phyloP scores from a whole-genome alignment of 30 jellyfish, hydroid and myxozoan species.

The Sanderia malayensis region DNA sequence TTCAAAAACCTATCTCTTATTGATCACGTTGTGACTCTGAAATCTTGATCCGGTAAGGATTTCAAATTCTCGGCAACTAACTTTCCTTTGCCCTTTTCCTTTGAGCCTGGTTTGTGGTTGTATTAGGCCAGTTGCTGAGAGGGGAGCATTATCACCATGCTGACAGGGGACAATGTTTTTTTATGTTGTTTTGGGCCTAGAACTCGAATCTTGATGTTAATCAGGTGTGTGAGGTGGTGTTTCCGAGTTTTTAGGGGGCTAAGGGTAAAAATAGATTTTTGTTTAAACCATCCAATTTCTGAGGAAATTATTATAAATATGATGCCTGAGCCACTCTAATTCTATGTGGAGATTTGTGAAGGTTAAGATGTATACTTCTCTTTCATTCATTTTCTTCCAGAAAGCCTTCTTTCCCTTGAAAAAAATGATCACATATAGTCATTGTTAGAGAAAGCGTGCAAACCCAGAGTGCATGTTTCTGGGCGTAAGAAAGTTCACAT shows the following conservation, averaged over 20 bases:
- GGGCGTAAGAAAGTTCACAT: neutral
- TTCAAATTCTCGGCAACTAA: no score
- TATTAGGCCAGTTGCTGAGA: no score
- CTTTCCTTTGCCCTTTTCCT: no score
- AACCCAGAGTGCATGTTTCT: neutral
- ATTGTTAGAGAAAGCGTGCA: neutral
- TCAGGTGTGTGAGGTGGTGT: slow-evolving; percentile 7
- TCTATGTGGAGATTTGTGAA: no score
- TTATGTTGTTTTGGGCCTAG: neutral
- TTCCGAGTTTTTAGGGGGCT: slow-evolving; percentile 2
- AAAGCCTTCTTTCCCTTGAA: neutral
- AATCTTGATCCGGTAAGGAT: no score
- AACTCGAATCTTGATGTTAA: slow-evolving; percentile 4
- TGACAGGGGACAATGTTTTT: no score
- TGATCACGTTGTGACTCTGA: no score
- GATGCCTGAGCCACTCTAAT: no score
- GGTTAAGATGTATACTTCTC: neutral
- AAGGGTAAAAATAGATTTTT: neutral
- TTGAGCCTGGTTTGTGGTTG: no score
- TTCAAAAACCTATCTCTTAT: no score
- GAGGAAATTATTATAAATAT: neutral
- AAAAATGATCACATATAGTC: neutral
- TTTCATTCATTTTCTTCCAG: neutral
- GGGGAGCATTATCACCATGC: no score
- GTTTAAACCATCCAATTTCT: neutral